These are phyloP conservation scores for Forficula auricularia DNA, from an alignment of 1,140 invertebrate species.

Conservation along the genomic window DNA sequence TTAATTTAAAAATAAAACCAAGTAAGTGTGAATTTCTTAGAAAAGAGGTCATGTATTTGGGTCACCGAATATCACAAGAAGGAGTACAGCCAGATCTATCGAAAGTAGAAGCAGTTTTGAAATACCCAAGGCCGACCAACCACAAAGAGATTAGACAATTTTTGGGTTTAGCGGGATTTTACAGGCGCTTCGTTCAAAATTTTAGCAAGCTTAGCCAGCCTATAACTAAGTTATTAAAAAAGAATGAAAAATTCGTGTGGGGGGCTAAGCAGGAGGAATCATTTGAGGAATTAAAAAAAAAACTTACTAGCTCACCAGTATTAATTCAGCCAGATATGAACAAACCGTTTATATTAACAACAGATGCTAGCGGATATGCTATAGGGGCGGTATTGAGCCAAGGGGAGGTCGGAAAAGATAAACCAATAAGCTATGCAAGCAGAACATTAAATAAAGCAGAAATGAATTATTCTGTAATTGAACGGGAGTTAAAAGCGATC, in stretches of 20 bases:
- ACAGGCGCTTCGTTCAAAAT: constrained; percentile 15
- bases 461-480: constrained; percentile 21
- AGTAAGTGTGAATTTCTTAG: constrained; percentile 14
- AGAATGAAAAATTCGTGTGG: constrained; percentile 14
- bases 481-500: constrained; percentile 23
- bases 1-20: constrained; percentile 13
- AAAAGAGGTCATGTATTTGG: constrained; percentile 12
- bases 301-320: constrained; percentile 11
- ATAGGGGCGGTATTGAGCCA: constrained; percentile 17
- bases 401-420: constrained; percentile 12
- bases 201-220: constrained; percentile 19
- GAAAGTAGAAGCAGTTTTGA: constrained; percentile 16
- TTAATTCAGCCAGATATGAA: constrained; percentile 18
- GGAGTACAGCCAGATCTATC: constrained; percentile 13
- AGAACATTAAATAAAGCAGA: constrained; percentile 18
- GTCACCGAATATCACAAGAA: constrained; percentile 11
- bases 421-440: constrained; percentile 18
- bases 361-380: constrained; percentile 16
- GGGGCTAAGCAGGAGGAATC: constrained; percentile 3
- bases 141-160: constrained; percentile 18
- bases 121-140: constrained; percentile 18
- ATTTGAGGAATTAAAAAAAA: constrained; percentile 11
- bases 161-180: constrained; percentile 17
- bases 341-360: constrained; percentile 19
- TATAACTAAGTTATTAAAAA: constrained; percentile 17